Percentiles rank a stretch among this genome's conserved stretches.
These are phyloP conservation scores for Lithophane leautieri DNA, from an alignment of 2,888 invertebrate species.

Conservation along the genomic window DNA sequence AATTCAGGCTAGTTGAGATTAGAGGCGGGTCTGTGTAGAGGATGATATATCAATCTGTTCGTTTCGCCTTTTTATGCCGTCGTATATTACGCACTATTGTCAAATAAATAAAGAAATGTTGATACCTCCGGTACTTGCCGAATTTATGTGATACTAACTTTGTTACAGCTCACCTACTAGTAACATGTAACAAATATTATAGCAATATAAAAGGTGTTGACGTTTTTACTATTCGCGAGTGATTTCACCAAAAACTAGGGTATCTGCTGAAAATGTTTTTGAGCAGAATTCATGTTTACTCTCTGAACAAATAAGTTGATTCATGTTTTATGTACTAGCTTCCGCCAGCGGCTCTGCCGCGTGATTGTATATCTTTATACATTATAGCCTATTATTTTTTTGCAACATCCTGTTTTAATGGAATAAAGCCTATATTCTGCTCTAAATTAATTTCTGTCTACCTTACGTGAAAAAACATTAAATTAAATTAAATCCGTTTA, in stretches of 20 bases:
- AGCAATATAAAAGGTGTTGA: conserved; percentile 12
- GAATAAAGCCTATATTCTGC: no score
- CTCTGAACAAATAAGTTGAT: conserved; percentile 12
- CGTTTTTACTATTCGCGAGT: conserved; percentile 30
- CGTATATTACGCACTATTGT: conserved; percentile 72
- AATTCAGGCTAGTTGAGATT: conserved; percentile 88
- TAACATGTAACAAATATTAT: conserved; percentile 40
- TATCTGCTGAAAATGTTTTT: neutral
- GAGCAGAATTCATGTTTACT: conserved; percentile 1
- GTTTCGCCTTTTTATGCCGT: conserved; percentile 69
- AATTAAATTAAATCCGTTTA: no score
- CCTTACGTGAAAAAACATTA: no score
- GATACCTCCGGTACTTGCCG: conserved; percentile 52
- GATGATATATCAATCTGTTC: conserved; percentile 85
- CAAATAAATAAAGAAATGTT: conserved; percentile 69
- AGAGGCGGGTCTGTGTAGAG: conserved; percentile 79
- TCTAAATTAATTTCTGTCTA: no score
- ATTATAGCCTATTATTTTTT: no score
- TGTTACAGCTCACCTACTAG: conserved; percentile 44
- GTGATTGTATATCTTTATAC: no score
- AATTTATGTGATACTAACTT: conserved; percentile 63
- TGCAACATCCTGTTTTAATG: no score
- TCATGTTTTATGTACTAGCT: neutral
- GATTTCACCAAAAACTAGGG: conserved; percentile 22
- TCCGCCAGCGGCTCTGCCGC: no score